Evolutionary conservation across 2,113 vertebrate genomes (phyloP).

Genomic region (Tylochromis polylepis): DNA sequence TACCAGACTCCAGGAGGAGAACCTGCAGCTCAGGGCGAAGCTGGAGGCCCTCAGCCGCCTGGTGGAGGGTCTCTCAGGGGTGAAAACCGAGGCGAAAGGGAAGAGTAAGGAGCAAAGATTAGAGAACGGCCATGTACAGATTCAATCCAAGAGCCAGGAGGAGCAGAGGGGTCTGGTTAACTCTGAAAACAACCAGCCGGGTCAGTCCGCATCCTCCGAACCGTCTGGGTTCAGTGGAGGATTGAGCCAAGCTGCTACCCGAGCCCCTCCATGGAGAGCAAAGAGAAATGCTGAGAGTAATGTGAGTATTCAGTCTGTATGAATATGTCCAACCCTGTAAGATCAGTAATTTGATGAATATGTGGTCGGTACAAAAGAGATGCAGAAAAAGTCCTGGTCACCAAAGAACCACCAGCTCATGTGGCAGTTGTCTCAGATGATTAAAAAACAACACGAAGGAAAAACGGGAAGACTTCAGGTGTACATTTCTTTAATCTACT

Average conservation of each 20-base stretch:
- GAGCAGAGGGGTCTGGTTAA: background rate
- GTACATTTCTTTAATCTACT: background rate
- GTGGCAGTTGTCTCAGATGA: background rate
- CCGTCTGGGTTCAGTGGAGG: background rate
- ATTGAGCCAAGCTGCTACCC: background rate
- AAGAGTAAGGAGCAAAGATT: background rate
- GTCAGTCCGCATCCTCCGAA: background rate
- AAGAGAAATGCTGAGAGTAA: slow-evolving; percentile 65
- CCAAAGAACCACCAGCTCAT: background rate
- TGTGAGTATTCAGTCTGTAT: slow-evolving; percentile 56
- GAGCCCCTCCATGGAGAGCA: slow-evolving; percentile 63
- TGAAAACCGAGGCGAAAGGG: background rate
- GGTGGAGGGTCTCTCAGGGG: slow-evolving; percentile 78
- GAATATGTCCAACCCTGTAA: background rate
- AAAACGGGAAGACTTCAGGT: background rate
- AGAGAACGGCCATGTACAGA: slow-evolving; percentile 17
- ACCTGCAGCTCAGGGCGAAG: slow-evolving; percentile 79
- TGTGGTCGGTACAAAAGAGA: background rate
- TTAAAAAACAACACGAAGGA: background rate
- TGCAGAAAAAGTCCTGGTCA: background rate
- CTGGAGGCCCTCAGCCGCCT: slow-evolving; percentile 79
- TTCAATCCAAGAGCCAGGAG: background rate
- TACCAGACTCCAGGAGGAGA: slow-evolving; percentile 83
- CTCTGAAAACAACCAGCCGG: background rate
- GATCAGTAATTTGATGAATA: background rate